A percentile compares a stretch with the other conserved stretches of the same genome.
These are phyloP conservation scores for Acanthochromis polyacanthus DNA, from an alignment of 2,113 vertebrate genomes.

Conservation along the genomic window DNA sequence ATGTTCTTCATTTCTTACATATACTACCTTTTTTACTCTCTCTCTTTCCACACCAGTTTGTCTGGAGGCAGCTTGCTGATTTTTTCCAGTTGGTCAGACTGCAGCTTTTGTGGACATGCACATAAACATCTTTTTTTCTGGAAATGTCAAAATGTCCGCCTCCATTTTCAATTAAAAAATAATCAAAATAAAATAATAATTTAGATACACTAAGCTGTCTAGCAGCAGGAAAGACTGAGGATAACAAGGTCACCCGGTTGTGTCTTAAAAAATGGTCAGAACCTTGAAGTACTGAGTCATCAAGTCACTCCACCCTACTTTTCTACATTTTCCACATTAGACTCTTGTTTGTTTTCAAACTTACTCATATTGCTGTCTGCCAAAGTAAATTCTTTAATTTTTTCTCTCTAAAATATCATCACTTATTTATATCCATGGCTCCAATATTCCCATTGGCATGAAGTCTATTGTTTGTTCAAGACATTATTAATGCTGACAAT, in stretches of 20 bases:
- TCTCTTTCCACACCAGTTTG: slow-evolving; percentile 25
- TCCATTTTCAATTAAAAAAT: slow-evolving; percentile 29
- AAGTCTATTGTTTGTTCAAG: slow-evolving; percentile 25
- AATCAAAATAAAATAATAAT: no score
- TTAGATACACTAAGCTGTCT: slow-evolving; percentile 2
- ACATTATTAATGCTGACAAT: slow-evolving; percentile 23
- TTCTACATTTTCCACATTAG: slow-evolving; percentile 59
- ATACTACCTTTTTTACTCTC: neutral
- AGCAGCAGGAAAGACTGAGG: slow-evolving; percentile 15
- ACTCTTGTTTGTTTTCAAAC: slow-evolving; percentile 54
- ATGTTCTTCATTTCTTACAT: neutral
- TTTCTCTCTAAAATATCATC: slow-evolving; percentile 9
- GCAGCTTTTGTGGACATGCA: slow-evolving; percentile 29
- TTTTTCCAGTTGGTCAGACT: slow-evolving; percentile 62
- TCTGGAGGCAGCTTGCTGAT: slow-evolving; percentile 41
- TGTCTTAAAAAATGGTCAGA: slow-evolving; percentile 18
- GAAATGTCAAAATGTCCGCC: slow-evolving; percentile 7
- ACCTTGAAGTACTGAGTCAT: slow-evolving; percentile 57
- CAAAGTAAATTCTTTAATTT: slow-evolving; percentile 49
- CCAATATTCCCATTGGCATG: slow-evolving; percentile 21
- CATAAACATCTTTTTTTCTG: slow-evolving; percentile 23
- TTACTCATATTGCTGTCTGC: slow-evolving; percentile 30
- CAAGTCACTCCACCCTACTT: slow-evolving; percentile 14
- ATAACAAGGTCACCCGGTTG: slow-evolving; percentile 4
- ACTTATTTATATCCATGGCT: slow-evolving; percentile 45